Percentiles rank a stretch among this genome's conserved stretches.
Conservation (phyloP, 2,113 vertebrate species). For the Catharus fuscescens region DNA sequence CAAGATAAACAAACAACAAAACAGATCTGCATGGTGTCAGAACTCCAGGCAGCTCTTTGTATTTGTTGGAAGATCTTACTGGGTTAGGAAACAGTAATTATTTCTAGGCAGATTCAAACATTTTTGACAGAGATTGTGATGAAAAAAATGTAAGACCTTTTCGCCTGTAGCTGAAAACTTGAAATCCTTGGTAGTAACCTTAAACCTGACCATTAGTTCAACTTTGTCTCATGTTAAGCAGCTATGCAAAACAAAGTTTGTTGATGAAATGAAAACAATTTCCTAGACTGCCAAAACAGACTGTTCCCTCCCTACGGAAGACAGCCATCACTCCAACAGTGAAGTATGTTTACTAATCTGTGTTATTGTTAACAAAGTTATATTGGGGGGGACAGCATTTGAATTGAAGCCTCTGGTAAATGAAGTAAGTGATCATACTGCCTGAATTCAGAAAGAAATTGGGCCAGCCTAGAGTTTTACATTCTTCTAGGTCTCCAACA, state of each 20-base stretch:
- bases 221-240: background rate
- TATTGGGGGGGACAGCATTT: background rate
- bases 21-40: background rate
- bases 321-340: background rate
- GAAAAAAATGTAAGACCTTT: background rate
- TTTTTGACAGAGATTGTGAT: background rate
- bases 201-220: background rate
- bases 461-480: background rate
- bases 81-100: background rate
- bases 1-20: slow-evolving; percentile 18
- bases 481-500: background rate
- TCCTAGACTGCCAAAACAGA: background rate
- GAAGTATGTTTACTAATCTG: background rate
- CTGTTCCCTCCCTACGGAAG: background rate
- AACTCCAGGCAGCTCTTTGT: background rate
- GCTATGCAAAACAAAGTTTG: background rate
- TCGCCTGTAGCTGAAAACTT: background rate
- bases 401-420: background rate
- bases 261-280: background rate
- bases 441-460: background rate
- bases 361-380: background rate
- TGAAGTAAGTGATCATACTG: background rate
- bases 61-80: slow-evolving; percentile 6
- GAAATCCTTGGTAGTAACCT: background rate
- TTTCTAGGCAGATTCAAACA: background rate